phyloP scores from a whole-genome alignment of 2,113 vertebrate genomes.

The Labeo rohita region DNA sequence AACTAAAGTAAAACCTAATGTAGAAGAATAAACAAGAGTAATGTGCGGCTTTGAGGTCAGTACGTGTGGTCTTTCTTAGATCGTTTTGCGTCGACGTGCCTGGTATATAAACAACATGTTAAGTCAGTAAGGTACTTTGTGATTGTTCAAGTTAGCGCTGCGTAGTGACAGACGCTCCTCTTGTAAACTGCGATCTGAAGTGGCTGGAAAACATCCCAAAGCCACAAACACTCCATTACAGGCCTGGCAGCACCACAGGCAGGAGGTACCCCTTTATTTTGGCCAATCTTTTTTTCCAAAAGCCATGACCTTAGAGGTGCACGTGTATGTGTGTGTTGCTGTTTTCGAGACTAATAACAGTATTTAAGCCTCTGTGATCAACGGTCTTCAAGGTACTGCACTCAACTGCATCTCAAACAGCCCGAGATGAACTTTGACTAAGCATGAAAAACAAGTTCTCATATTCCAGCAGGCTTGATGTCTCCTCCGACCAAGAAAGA shows the following conservation, averaged over 20 bases:
- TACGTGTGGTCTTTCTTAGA: constrained; percentile 10
- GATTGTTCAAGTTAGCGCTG: background rate
- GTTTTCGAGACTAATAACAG: constrained; percentile 53
- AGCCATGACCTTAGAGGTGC: constrained; percentile 9
- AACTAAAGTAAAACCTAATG: background rate
- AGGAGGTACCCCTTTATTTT: constrained; percentile 29
- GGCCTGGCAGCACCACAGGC: constrained; percentile 6
- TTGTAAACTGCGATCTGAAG: constrained; percentile 21
- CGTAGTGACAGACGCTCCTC: background rate
- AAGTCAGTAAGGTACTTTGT: constrained; percentile 8
- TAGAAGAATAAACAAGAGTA: background rate
- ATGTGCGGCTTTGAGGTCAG: background rate
- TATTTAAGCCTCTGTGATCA: constrained; percentile 54
- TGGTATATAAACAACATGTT: background rate
- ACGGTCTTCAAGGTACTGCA: constrained; percentile 37
- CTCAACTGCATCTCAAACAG: constrained; percentile 26
- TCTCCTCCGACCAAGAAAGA: constrained; percentile 16
- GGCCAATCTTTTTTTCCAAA: constrained; percentile 17
- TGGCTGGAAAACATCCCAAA: constrained; percentile 25
- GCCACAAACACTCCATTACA: constrained; percentile 35
- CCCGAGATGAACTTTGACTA: constrained; percentile 28
- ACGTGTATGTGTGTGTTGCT: constrained; percentile 13
- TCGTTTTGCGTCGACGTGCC: constrained; percentile 1
- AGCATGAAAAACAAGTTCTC: constrained; percentile 42
- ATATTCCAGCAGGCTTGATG: background rate